These are phyloP conservation scores for Drosophila sproati DNA, from an alignment of 1,140 invertebrate species.

Conservation along the genomic window DNA sequence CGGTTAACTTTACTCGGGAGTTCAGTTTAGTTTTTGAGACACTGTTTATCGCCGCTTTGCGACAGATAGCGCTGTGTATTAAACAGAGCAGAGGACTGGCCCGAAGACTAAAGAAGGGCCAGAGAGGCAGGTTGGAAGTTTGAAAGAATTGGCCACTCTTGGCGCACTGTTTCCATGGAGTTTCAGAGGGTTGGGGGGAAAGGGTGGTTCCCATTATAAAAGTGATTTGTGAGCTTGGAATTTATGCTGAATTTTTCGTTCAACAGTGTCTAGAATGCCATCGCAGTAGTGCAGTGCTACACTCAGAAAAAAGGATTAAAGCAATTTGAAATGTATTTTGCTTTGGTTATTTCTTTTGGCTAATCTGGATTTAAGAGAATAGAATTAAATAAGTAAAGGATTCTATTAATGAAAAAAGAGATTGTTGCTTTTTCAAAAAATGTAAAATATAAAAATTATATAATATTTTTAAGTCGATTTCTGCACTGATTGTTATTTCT, in stretches of 20 bases:
- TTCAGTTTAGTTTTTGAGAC: constrained; percentile 15
- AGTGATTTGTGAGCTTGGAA: constrained; percentile 73
- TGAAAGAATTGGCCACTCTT: not conserved
- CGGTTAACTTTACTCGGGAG: not conserved
- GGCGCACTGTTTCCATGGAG: constrained; percentile 4
- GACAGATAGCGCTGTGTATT: constrained; percentile 41
- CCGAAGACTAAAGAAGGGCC: not conserved
- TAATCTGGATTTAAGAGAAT: no score
- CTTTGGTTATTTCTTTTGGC: no score
- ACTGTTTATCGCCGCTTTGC: constrained; percentile 44
- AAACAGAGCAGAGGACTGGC: constrained; percentile 11
- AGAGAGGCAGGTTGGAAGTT: not conserved
- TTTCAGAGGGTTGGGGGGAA: constrained; percentile 23
- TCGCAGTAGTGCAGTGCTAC: not conserved
- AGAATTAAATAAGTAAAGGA: not conserved
- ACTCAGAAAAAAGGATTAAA: not conserved
- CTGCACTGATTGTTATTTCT: not conserved
- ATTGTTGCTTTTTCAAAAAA: not conserved
- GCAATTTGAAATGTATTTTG: no score
- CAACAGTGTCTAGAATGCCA: constrained; percentile 37
- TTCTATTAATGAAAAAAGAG: no score
- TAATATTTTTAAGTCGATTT: no score
- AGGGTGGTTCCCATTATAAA: constrained; percentile 63
- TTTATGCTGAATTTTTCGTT: constrained; percentile 60
- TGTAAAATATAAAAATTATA: no score